Base-by-base conservation (phyloP, 2,888 invertebrate genomes). In the Litoditis marina region DNA sequence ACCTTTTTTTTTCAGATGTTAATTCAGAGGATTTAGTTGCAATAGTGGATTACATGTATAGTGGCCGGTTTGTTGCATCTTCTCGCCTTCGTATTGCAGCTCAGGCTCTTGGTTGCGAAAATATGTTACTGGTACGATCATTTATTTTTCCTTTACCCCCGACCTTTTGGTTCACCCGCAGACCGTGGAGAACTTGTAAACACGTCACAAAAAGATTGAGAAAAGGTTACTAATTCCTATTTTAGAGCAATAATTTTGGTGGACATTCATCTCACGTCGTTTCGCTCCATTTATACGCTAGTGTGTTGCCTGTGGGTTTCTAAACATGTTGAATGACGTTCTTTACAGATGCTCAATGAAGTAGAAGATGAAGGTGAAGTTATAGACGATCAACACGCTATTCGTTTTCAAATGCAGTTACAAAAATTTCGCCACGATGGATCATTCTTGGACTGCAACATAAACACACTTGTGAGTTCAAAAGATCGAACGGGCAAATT, bases 1-100 rank as follows among this genome's bases (percentile, higher is more conserved):
- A 4, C 16, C 13, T 54, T 19, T 31, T 5, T 11, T 42, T 47
- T 62, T 31, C 54, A 68, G 68, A 57, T 25, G 63, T 70, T n/a
- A 32, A 49, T 27, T 31, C 50, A 13, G 50, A 32, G 8, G 72
- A 73, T 25, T 57, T 73, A 11, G 31, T 57, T 27, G 42, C 28
- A 8, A 50, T 73, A 19, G 54, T 73, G 28, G 63, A 73, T 16
- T 73, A 56, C 55, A 66, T 73, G 63, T 73, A 73, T 51, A 55
- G 50, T n/a, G 70, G 70, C 6, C 53, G 34, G 16, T 55, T 39
- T 36, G 32, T 34, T 8, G 61, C 25, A 19, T 34, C 61, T 4
- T 11, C 19, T 8, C 46, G 36, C 7, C 32, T 55, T 11, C 31
- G 34, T n/a, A 44, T 27, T 13, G 36, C 61, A 2, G 61, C 55